Conservation (phyloP, 1,140 invertebrate genomes). For the Drosophila willistoni region DNA sequence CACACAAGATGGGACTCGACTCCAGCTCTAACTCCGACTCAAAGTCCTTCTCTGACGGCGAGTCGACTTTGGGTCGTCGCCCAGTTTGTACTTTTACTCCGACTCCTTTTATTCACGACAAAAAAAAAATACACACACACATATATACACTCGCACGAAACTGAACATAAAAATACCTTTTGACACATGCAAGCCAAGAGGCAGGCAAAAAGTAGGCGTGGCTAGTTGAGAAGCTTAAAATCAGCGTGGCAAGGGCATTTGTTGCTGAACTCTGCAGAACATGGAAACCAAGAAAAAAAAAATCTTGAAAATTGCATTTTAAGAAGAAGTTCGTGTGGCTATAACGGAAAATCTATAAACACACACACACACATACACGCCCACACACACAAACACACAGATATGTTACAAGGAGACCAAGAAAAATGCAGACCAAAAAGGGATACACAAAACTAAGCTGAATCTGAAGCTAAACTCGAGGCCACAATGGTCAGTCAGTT, state of each 20-base stretch:
- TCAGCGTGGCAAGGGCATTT: slow-evolving; percentile 55
- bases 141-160: slow-evolving; percentile 71
- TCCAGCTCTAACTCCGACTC: slow-evolving; percentile 18
- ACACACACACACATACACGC: slow-evolving; percentile 35
- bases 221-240: slow-evolving; percentile 56
- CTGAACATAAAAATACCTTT: slow-evolving; percentile 81
- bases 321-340: slow-evolving; percentile 78
- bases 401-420: slow-evolving; percentile 5
- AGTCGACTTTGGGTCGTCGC: neutral
- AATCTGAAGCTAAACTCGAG: slow-evolving; percentile 53
- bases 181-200: slow-evolving; percentile 73
- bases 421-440: slow-evolving; percentile 32
- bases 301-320: slow-evolving; percentile 81
- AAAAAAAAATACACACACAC: slow-evolving; percentile 65
- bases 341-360: slow-evolving; percentile 77
- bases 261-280: slow-evolving; percentile 21
- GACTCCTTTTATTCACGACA: slow-evolving; percentile 29
- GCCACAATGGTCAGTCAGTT: slow-evolving; percentile 57
- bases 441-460: slow-evolving; percentile 39
- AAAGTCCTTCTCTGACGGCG: neutral
- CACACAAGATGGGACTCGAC: slow-evolving; percentile 75
- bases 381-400: slow-evolving; percentile 32
- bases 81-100: slow-evolving; percentile 5
- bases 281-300: slow-evolving; percentile 48
- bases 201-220: slow-evolving; percentile 38